Evolutionary conservation across 2,888 invertebrate species (phyloP), one percentile per base, ranked within the genome.

Genomic region (Agonopterix arenella): DNA sequence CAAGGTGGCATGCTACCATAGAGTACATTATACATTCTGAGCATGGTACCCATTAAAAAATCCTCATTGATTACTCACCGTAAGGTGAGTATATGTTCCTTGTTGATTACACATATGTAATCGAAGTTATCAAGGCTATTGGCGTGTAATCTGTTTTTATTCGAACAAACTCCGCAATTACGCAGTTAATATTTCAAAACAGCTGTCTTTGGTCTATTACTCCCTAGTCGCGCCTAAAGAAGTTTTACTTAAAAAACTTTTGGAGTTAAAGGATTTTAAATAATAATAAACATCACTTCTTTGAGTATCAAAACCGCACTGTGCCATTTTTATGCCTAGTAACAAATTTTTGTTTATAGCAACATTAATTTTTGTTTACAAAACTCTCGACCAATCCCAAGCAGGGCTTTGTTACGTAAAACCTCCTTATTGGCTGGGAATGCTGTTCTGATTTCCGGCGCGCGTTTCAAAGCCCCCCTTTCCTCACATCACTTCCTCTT

Each of bases 141-240:
- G 44, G 48, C 3, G 47, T 56, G 56, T 60, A 59, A 52, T 58
- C 47, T 47, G 50, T 49, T 60, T 50, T 49, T 50, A 44, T 48
- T 46, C 51, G 50, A 49, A 40, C 11, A 43, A 13, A n/a, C 11
- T 40, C 13, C 13, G n/a, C 10, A 53, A 64, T 60, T 71, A 66
- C 73, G 69, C 68, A 67, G 65, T 60, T 56, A 47, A 46, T 48
- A 40, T 48, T 54, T 59, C 61, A 49, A 52, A 61, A 61, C 65
- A 64, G 59, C 59, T 64, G 65, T 64, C 16, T 63, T 62, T 70
- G 69, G n/a, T n/a, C n/a, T n/a, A n/a, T n/a, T n/a, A n/a, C n/a
- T n/a, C n/a, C n/a, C n/a, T n/a, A n/a, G n/a, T n/a, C n/a, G n/a
- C n/a, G n/a, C n/a, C n/a, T n/a, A n/a, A n/a, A n/a, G n/a, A n/a